Percentiles rank a stretch among this genome's conserved stretches.
Conservation (phyloP, 2,888 invertebrate genomes). For the Napeogenes inachia region DNA sequence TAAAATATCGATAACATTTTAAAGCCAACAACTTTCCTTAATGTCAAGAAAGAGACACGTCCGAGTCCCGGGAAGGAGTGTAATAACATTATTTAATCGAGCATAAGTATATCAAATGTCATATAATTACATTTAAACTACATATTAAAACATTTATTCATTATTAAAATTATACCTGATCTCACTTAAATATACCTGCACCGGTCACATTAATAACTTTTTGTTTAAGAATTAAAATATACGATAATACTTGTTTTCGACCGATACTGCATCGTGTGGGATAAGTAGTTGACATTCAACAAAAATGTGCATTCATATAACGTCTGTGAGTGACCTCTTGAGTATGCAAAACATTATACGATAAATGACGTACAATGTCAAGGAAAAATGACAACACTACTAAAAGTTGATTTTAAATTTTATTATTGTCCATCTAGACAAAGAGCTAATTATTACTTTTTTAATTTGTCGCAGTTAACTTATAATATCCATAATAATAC, state of each 20-base stretch:
- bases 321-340: slow-evolving; percentile 31
- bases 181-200: slow-evolving; percentile 2
- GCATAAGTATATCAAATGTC: no score
- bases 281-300: slow-evolving; percentile 30
- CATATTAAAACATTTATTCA: no score
- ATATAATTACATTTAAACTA: no score
- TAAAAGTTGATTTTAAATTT: slow-evolving; percentile 7
- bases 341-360: slow-evolving; percentile 27
- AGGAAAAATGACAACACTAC: slow-evolving; percentile 21
- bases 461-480: neutral
- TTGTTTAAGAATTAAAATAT: slow-evolving; percentile 10
- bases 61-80: no score
- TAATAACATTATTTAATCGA: no score
- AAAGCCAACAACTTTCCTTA: no score
- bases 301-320: slow-evolving; percentile 25
- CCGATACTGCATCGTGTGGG: slow-evolving; percentile 20
- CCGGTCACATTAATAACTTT: slow-evolving; percentile 5
- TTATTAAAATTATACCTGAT: slow-evolving; percentile 32
- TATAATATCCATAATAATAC: no score
- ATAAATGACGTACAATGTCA: slow-evolving; percentile 28
- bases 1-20: no score
- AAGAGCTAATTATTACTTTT: neutral
- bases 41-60: no score
- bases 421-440: neutral
- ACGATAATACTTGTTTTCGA: slow-evolving; percentile 15